Evolutionary conservation across 2,113 vertebrate genomes (phyloP).

Genomic region (Labeo catla): DNA sequence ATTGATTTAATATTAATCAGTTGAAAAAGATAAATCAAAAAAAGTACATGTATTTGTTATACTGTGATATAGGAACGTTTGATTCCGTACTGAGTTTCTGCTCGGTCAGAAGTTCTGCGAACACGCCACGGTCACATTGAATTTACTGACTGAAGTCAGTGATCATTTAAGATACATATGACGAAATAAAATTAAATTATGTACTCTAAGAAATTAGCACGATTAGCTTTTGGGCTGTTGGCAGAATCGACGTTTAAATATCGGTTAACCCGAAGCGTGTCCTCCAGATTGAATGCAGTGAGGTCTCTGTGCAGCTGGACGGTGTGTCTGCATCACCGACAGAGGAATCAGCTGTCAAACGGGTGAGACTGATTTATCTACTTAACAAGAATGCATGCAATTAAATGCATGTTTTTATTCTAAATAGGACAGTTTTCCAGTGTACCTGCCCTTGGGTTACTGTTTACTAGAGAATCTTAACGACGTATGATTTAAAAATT

Average conservation of each 20-base stretch:
- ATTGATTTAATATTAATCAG: no score
- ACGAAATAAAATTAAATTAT: slow-evolving; percentile 43
- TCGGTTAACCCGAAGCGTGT: not conserved
- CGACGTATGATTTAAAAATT: not conserved
- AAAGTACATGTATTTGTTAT: not conserved
- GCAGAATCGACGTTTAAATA: not conserved
- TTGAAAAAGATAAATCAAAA: not conserved
- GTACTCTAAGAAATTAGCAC: slow-evolving; percentile 52
- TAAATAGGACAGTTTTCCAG: not conserved
- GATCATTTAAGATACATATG: not conserved
- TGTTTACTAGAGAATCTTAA: not conserved
- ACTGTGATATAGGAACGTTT: slow-evolving; percentile 53
- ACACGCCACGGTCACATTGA: slow-evolving; percentile 45
- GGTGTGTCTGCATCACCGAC: slow-evolving; percentile 60
- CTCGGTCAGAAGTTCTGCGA: slow-evolving; percentile 27
- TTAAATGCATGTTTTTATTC: not conserved
- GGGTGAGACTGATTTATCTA: slow-evolving; percentile 23
- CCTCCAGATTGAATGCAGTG: not conserved
- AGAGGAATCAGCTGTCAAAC: not conserved
- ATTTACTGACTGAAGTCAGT: not conserved
- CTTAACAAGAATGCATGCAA: not conserved
- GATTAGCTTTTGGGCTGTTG: slow-evolving; percentile 53
- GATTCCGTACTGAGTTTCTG: slow-evolving; percentile 55
- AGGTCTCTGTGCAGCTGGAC: slow-evolving; percentile 59
- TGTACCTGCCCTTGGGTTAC: not conserved